These are phyloP conservation scores for Marisa cornuarietis DNA, from an alignment of 1,140 invertebrate species.

Conservation along the genomic window DNA sequence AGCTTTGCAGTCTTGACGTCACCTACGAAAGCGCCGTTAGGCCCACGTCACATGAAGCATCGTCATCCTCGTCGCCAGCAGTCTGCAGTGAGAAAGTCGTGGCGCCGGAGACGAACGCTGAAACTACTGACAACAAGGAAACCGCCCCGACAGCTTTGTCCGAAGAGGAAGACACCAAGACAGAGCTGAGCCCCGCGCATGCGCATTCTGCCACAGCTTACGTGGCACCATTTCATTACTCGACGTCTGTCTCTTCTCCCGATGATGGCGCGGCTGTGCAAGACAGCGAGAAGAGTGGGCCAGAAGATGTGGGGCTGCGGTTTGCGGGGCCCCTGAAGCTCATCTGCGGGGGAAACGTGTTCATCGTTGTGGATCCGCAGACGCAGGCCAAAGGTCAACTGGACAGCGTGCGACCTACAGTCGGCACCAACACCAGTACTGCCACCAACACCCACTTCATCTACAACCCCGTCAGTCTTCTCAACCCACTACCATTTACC, in stretches of 20 bases:
- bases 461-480: background rate
- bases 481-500: background rate
- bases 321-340: slow-evolving; percentile 13
- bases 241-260: background rate
- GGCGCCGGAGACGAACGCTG: too few relatives aligned
- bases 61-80: too few relatives aligned
- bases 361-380: slow-evolving; percentile 17
- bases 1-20: slow-evolving; percentile 1
- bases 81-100: too few relatives aligned
- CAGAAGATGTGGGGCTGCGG: background rate
- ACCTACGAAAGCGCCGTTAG: background rate
- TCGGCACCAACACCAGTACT: background rate
- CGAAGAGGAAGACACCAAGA: too few relatives aligned
- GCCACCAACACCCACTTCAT: background rate
- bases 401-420: background rate
- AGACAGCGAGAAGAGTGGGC: background rate
- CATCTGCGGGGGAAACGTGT: slow-evolving; percentile 21
- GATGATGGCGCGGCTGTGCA: background rate
- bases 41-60: too few relatives aligned
- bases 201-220: slow-evolving; percentile 1
- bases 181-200: too few relatives aligned
- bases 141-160: too few relatives aligned
- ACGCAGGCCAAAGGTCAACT: background rate
- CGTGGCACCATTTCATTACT: slow-evolving; percentile 19
- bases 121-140: too few relatives aligned